Base-by-base conservation (phyloP, 2,888 invertebrate genomes). In the Ferdinandea cuprea region DNA sequence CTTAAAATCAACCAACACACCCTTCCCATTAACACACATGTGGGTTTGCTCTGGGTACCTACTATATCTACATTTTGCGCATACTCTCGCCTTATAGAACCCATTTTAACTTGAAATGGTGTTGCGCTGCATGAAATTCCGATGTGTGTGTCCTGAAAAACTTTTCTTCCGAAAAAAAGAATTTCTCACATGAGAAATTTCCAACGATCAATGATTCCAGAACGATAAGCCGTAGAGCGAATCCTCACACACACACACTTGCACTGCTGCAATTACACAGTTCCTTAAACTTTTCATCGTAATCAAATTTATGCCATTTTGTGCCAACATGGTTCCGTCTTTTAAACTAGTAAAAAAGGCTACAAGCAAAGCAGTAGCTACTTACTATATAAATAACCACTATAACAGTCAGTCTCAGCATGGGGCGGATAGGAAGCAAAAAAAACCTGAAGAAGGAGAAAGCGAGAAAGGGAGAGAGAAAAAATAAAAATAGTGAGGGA, bases 291-390 rank as follows among this genome's bases (percentile, higher is more conserved):
- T 81, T 71, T 81, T 52, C 58, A 69, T 44, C 69, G 65, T 58
- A 71, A 81, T 71, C 58, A 76, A 81, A 65, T 81, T 76, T 71
- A 81, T 76, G 76, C 76, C 63, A 68, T 76, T 79, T 76, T 80
- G 68, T 76, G 59, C 66, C 79, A 73, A 73, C 58, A 73, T 65
- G 78, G 54, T 73, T 21, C 42, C 66, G 52, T 66, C 77, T 50
- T 63, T 32, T 63, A 46, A 40, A 69, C 42, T 30, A 15, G 44
- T 50, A 25, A 25, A 25, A 25, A 25, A 25, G 25, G 25, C 25
- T 25, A 25, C 25, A 3, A 25, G 25, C 25, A 25, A 40, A 40
- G 46, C 25, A 58, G 52, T 30, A n/a, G n/a, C n/a, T n/a, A n/a
- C n/a, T n/a, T n/a, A 59, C 32, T 59, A 54, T n/a, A 17, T 52